phyloP scores from a whole-genome alignment of 2,797 vertebrate species.

The Podarcis siculus region DNA sequence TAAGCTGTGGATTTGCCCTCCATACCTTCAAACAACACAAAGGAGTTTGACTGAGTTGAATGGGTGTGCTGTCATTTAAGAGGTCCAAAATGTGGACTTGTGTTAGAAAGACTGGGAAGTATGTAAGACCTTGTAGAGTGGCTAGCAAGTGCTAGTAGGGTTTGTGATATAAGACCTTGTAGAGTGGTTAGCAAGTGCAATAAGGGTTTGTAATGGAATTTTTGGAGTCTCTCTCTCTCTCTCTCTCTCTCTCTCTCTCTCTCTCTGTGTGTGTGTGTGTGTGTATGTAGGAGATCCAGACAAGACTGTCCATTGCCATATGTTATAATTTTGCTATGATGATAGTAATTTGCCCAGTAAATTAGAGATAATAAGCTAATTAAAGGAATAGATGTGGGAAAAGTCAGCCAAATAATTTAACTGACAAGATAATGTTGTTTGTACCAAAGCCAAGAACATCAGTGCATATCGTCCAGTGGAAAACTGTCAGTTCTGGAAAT shows the following conservation, averaged over 20 bases:
- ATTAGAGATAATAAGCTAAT: slow-evolving; percentile 43
- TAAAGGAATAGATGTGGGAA: slow-evolving; percentile 41
- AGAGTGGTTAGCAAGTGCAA: not conserved
- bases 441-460: slow-evolving; percentile 28
- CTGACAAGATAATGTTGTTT: slow-evolving; percentile 12
- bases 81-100: not conserved
- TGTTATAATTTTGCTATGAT: slow-evolving; percentile 41
- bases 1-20: too few relatives aligned
- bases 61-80: not conserved
- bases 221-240: not conserved
- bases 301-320: not conserved
- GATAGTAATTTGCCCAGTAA: slow-evolving; percentile 41
- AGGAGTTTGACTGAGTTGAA: slow-evolving; percentile 9
- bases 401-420: slow-evolving; percentile 14
- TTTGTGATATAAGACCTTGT: not conserved
- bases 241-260: too few relatives aligned
- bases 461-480: not conserved
- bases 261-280: too few relatives aligned
- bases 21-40: not conserved
- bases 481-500: not conserved
- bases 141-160: not conserved
- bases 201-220: not conserved
- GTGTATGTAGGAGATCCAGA: not conserved
- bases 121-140: not conserved
- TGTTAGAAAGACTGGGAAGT: not conserved